Evolutionary conservation across 2,797 vertebrate species (phyloP).

Genomic region (Acipenser oxyrinchus): DNA sequence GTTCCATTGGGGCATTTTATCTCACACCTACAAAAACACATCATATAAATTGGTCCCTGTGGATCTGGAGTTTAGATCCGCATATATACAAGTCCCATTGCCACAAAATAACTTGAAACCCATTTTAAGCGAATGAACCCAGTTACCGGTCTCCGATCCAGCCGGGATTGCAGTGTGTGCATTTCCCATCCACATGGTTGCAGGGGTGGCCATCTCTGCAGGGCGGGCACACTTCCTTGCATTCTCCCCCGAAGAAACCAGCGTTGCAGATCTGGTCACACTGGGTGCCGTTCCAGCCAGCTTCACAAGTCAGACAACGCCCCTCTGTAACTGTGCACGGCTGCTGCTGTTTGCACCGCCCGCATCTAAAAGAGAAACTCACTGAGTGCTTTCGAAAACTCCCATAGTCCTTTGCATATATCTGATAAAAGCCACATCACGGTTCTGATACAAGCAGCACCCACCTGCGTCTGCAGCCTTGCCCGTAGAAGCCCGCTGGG

Average conservation of each 20-base stretch:
- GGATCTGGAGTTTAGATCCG: no score
- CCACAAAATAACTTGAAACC: no score
- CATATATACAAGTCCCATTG: no score
- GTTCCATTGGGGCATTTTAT: slow-evolving; percentile 89
- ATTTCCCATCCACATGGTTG: slow-evolving; percentile 88
- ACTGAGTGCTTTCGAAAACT: no score
- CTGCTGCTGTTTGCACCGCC: slow-evolving; percentile 93
- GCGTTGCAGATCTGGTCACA: slow-evolving; percentile 83
- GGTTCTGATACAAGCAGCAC: slow-evolving; percentile 17
- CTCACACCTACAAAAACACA: slow-evolving; percentile 69
- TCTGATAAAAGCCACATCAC: no score
- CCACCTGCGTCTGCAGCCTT: slow-evolving; percentile 88
- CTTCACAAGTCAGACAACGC: slow-evolving; percentile 85
- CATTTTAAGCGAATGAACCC: background rate
- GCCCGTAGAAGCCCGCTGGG: slow-evolving; percentile 88
- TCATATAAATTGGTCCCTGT: no score
- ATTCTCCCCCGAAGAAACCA: slow-evolving; percentile 88
- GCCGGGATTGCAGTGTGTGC: slow-evolving; percentile 89
- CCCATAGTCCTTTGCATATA: no score
- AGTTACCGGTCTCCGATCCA: slow-evolving; percentile 91
- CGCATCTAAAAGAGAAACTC: slow-evolving; percentile 61
- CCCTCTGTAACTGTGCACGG: slow-evolving; percentile 89
- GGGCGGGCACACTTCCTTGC: slow-evolving; percentile 77
- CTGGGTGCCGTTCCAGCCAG: slow-evolving; percentile 91
- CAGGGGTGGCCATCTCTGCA: slow-evolving; percentile 91